Evolutionary conservation across 2,113 vertebrate species (phyloP).

Genomic region (Cranoglanis bouderius): DNA sequence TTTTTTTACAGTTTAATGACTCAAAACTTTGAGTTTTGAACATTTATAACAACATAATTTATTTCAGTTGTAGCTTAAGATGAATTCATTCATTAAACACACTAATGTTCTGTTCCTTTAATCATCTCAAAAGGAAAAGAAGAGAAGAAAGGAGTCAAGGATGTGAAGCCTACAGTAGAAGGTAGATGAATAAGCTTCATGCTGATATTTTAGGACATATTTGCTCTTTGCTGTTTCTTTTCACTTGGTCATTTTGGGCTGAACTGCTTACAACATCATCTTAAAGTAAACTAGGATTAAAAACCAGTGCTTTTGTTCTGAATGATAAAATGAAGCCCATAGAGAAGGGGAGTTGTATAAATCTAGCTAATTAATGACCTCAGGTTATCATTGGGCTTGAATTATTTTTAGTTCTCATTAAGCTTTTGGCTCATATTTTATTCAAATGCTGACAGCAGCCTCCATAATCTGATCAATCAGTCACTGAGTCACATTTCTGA

Average conservation of each 20-base stretch:
- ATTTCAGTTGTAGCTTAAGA: background rate
- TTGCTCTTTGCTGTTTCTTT: background rate
- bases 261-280: background rate
- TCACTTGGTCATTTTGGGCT: background rate
- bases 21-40: background rate
- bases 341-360: background rate
- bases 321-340: background rate
- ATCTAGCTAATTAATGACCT: constrained; percentile 38
- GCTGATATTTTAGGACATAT: background rate
- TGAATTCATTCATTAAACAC: background rate
- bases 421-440: background rate
- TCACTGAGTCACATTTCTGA: background rate
- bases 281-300: background rate
- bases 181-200: constrained; percentile 27
- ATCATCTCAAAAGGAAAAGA: constrained; percentile 37
- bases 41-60: background rate
- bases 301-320: background rate
- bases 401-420: constrained; percentile 7
- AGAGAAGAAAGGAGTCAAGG: constrained; percentile 41
- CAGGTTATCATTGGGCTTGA: background rate
- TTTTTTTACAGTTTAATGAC: background rate
- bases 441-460: background rate
- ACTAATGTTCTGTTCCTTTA: background rate
- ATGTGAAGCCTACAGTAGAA: constrained; percentile 32
- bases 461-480: background rate